Evolutionary conservation across 2,113 vertebrate genomes (phyloP), one percentile per base, ranked within the genome.

Genomic region (Limanda limanda): DNA sequence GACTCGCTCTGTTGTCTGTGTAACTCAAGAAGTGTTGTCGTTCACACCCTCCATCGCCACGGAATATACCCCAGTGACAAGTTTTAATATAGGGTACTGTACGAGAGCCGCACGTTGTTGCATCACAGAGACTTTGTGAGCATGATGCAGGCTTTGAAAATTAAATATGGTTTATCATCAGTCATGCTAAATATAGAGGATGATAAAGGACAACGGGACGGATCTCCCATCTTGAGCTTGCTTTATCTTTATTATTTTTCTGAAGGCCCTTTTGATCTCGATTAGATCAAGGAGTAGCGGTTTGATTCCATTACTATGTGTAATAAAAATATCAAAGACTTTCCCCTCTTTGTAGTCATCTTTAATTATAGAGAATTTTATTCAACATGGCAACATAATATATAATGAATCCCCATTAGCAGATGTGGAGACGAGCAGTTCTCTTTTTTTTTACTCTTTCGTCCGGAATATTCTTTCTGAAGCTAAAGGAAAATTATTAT

Each of bases 331-430:
- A 84, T 93, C 86, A 86, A 91, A 93, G 89, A 68, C 60, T 58
- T 67, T 65, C 51, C 24, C 81, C 63, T 86, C 88, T 91, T 88
- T 91, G 83, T 87, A 84, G 85, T 90, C 79, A 85, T 89, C 64
- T 89, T 81, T 86, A 89, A 89, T 90, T 81, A 86, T 78, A 20
- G 77, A 78, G 77, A 78, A 81, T 84, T 78, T 72, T 58, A 86
- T 87, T 84, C 58, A 71, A 58, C 48, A 55, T 79, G 84, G 62
- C 89, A 83, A 35, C 62, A 72, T 67, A 76, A 82, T 80, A 60
- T 80, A 81, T 88, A 69, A 84, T 61, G 17, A 78, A 86, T 55
- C 70, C 45, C 60, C 25, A 59, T 74, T 67, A 83, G 71, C 83
- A 90, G 84, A 89, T 90, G 89, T 89, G 81, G 56, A 76, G 57